These are phyloP conservation scores for Caenorhabditis afra DNA, from an alignment of 2,888 invertebrate genomes.

Conservation along the genomic window DNA sequence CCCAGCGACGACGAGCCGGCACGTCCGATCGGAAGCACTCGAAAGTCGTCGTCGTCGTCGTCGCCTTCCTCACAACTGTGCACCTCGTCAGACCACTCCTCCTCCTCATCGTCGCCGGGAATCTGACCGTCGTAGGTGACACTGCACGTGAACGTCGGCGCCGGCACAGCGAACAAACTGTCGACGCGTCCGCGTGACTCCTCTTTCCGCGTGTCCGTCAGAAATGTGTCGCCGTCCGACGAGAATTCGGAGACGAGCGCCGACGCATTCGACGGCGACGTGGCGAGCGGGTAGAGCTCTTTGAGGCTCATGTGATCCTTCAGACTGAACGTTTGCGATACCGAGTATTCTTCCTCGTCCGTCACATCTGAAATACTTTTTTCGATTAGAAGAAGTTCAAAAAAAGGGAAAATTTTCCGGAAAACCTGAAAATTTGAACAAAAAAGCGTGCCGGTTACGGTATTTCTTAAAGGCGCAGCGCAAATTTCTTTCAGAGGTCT, in stretches of 20 bases:
- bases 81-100: conserved; percentile 65
- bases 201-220: conserved; percentile 49
- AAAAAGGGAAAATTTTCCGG: too few relatives aligned
- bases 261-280: conserved; percentile 53
- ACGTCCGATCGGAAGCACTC: conserved; percentile 54
- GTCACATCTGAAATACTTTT: conserved; percentile 43
- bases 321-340: conserved; percentile 69
- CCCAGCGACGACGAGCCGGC: conserved; percentile 67
- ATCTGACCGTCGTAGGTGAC: conserved; percentile 75
- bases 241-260: conserved; percentile 66
- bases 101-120: conserved; percentile 50
- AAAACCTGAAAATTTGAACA: conserved; percentile 21
- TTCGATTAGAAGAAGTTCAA: too few relatives aligned
- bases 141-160: conserved; percentile 78
- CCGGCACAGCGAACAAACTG: conserved; percentile 67
- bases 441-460: too few relatives aligned
- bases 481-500: too few relatives aligned
- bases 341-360: conserved; percentile 60
- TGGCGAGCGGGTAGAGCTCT: conserved; percentile 62
- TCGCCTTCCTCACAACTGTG: conserved; percentile 68
- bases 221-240: conserved; percentile 65
- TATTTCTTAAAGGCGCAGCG: too few relatives aligned
- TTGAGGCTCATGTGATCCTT: conserved; percentile 55
- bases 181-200: conserved; percentile 72
- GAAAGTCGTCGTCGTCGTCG: conserved; percentile 56